Evolutionary conservation across 1,140 invertebrate species (phyloP), one percentile per base, ranked within the genome.

Genomic region (Trachelipus rathkii): DNA sequence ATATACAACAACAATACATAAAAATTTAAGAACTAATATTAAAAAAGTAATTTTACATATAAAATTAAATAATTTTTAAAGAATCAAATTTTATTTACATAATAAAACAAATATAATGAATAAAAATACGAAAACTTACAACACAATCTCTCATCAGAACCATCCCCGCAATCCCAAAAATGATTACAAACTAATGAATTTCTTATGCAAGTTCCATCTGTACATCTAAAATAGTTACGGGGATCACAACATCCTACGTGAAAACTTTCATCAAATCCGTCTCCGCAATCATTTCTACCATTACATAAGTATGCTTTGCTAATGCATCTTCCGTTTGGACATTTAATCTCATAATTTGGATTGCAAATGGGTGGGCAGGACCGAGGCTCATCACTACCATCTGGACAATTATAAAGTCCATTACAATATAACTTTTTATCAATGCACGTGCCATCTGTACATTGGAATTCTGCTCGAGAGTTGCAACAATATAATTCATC

Each of bases 61-160:
- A 33, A 33, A 3, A 3, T 6, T 33, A 1, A 3, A 33, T 33
- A 3, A 3, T 33, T 33, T 33, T 33, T 33, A 33, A 33, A 33
- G 33, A 6, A 33, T 33, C 33, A 33, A 33, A 33, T 33, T 6
- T 33, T 33, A 33, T 33, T 33, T 33, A 33, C 33, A 33, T 3
- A 33, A 3, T 33, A 33, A 33, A 3, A 33, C 33, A 33, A 33
- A 33, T 1, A 33, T 33, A 33, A 33, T 6, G 6, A 33, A 33
- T 33, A 33, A 33, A 33, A 33, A 1, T 33, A 1, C 6, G 6
- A 60, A 43, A 71, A 78, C 77, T 78, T 87, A 91, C 90, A 85
- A 85, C 91, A 92, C 81, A 90, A 86, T 10, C 81, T 82, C 84
- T 92, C 91, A 82, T 93, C 92, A 70, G 90, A 90, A 78, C 85